phyloP scores from a whole-genome alignment of 2,113 vertebrate species.

The Saccopteryx leptura region DNA sequence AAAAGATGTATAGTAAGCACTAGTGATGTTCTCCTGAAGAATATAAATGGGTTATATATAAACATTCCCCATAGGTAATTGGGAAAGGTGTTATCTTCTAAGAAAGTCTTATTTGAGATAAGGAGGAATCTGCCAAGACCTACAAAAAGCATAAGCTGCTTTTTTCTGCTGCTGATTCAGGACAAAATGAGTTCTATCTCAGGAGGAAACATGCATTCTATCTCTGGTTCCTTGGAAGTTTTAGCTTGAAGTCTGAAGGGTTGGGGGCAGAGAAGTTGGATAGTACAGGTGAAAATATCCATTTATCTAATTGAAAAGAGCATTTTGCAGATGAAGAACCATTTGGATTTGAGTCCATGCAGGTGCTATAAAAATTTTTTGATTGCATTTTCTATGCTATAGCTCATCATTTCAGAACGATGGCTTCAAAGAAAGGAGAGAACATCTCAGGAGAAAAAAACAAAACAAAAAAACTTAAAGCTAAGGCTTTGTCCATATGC shows the following conservation, averaged over 20 bases:
- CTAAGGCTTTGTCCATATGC: not conserved
- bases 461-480: not conserved
- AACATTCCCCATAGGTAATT: conserved; percentile 26
- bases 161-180: conserved; percentile 46
- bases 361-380: not conserved
- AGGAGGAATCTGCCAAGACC: not conserved
- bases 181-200: not conserved
- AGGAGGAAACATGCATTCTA: not conserved
- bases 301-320: conserved; percentile 10
- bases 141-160: not conserved
- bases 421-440: not conserved
- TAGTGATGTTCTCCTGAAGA: not conserved
- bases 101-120: conserved; percentile 58
- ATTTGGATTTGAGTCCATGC: not conserved
- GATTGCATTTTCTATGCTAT: not conserved
- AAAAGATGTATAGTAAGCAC: not conserved
- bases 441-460: not conserved
- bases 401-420: conserved; percentile 17
- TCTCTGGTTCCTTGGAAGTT: conserved; percentile 24
- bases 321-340: not conserved
- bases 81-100: not conserved
- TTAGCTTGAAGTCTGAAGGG: not conserved
- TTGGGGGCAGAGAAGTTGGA: not conserved
- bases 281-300: not conserved
- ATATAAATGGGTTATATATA: not conserved